Evolutionary conservation across 1,140 invertebrate genomes (phyloP).

Genomic region (Tetramorium alpestre): DNA sequence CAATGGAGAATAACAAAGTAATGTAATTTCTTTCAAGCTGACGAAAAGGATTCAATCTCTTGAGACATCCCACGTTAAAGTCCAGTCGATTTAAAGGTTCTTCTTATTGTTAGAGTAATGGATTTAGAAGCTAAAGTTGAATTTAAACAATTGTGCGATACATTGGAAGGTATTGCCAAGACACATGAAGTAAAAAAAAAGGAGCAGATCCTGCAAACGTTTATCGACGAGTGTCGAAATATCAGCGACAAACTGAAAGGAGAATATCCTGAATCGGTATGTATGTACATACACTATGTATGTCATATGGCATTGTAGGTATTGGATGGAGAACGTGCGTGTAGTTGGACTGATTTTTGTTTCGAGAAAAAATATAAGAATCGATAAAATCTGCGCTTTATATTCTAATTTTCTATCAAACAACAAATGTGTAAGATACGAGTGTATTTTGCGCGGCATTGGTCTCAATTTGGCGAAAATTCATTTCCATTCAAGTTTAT

Average conservation of each 20-base stretch:
- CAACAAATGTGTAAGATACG: too few relatives aligned
- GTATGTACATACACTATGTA: neutral
- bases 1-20: constrained; percentile 1
- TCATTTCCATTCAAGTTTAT: too few relatives aligned
- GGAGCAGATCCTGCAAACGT: constrained; percentile 85
- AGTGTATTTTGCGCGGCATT: too few relatives aligned
- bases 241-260: constrained; percentile 74
- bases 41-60: constrained; percentile 66
- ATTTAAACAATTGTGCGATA: constrained; percentile 84
- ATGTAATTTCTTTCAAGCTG: constrained; percentile 58
- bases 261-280: constrained; percentile 72
- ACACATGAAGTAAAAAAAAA: constrained; percentile 82
- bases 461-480: too few relatives aligned
- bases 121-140: constrained; percentile 77
- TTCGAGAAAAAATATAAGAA: too few relatives aligned
- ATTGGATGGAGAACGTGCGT: too few relatives aligned
- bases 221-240: constrained; percentile 86
- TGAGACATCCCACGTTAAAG: neutral
- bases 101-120: constrained; percentile 3
- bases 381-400: too few relatives aligned
- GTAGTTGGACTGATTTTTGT: too few relatives aligned
- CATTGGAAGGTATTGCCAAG: constrained; percentile 86
- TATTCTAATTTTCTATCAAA: too few relatives aligned
- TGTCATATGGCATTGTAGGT: neutral
- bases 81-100: neutral